Evolutionary conservation across 1,140 invertebrate species (phyloP).

Genomic region (Zelostemma sp.): DNA sequence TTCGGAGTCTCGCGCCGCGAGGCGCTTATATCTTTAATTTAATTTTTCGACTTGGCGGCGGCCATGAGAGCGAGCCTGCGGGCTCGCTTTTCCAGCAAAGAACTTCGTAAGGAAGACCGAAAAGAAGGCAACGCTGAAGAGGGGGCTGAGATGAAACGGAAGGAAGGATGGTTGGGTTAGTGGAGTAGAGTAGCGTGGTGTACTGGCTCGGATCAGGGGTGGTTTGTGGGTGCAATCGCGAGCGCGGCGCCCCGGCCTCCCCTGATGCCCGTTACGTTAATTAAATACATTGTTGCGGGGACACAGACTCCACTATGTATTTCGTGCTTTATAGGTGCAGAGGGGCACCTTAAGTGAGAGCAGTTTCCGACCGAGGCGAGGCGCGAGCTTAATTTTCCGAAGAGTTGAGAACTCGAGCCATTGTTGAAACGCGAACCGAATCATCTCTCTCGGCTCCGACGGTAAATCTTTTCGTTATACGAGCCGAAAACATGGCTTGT

Average conservation of each 20-base stretch:
- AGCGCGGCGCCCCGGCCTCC: conserved; percentile 53
- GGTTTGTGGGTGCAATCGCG: conserved; percentile 64
- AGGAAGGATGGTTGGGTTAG: conserved; percentile 15
- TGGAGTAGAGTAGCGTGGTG: conserved; percentile 41
- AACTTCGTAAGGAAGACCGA: conserved; percentile 5
- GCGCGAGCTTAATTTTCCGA: conserved; percentile 30
- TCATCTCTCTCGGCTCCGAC: conserved; percentile 9
- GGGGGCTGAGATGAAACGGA: conserved; percentile 7
- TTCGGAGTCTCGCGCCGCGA: conserved; percentile 58
- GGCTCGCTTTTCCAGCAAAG: conserved; percentile 24
- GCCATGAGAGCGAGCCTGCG: conserved; percentile 56
- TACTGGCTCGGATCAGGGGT: conserved; percentile 51
- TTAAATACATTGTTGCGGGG: conserved; percentile 72
- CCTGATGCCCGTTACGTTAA: conserved; percentile 69
- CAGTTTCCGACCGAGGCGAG: conserved; percentile 13
- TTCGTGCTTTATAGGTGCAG: conserved; percentile 46
- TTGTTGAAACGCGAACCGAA: conserved; percentile 4
- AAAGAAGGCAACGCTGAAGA: conserved; percentile 29
- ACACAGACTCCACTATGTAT: conserved; percentile 54
- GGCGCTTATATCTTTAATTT: conserved; percentile 68
- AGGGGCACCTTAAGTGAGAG: conserved; percentile 41
- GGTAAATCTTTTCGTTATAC: conserved; percentile 33
- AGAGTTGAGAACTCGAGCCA: conserved; percentile 33
- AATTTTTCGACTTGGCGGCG: conserved; percentile 58
- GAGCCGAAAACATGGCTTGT: conserved; percentile 37